Percentiles rank a stretch among this genome's conserved stretches.
phyloP scores from a whole-genome alignment of 2,113 vertebrate genomes.

The Psittacula cyanocephala region DNA sequence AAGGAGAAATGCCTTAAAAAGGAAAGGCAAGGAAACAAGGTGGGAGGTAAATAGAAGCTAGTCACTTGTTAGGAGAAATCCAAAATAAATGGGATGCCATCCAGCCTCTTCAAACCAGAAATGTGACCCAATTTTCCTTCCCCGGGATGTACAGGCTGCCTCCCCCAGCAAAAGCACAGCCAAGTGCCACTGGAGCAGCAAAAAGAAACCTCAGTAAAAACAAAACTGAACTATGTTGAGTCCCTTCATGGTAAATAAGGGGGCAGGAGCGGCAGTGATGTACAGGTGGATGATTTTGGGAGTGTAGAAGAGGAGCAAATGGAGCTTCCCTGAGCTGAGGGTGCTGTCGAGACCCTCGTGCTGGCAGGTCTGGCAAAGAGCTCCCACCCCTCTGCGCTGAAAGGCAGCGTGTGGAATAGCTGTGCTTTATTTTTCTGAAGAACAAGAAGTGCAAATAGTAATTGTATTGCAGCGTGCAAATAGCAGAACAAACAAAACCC shows the following conservation, averaged over 20 bases:
- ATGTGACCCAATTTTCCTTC: not conserved
- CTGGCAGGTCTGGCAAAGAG: not conserved
- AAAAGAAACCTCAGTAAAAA: not conserved
- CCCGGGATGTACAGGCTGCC: not conserved
- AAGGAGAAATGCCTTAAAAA: not conserved
- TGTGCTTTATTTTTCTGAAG: not conserved
- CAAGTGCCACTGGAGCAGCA: rapidly evolving
- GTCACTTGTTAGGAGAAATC: not conserved
- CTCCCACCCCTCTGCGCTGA: not conserved
- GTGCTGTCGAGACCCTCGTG: not conserved
- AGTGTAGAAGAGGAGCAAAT: not conserved
- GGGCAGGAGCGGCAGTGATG: not conserved
- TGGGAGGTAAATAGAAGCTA: not conserved
- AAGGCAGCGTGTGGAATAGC: rapidly evolving
- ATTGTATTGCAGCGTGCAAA: conserved; percentile 41
- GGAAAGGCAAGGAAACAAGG: not conserved
- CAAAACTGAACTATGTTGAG: rapidly evolving
- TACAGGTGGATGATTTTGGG: not conserved
- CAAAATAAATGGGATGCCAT: not conserved
- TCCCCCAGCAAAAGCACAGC: not conserved
- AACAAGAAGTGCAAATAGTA: conserved; percentile 4
- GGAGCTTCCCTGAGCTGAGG: not conserved
- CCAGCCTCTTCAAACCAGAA: not conserved
- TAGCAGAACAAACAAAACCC: conserved; percentile 59
- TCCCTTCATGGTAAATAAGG: not conserved